phyloP scores from a whole-genome alignment of 2,113 vertebrate species.

The Rattus rattus region DNA sequence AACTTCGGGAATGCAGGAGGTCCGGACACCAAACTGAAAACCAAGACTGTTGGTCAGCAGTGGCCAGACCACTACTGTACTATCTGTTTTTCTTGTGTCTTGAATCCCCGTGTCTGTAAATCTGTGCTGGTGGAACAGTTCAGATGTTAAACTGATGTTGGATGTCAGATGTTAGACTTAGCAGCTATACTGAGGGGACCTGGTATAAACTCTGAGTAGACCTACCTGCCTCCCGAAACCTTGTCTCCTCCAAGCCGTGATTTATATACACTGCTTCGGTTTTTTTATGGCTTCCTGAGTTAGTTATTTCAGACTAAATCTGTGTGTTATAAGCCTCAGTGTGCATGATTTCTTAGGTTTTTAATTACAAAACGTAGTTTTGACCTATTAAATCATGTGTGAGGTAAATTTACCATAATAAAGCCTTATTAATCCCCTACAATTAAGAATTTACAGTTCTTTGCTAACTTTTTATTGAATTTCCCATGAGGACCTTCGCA shows the following conservation, averaged over 20 bases:
- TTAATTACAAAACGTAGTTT: constrained; percentile 85
- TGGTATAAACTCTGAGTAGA: background rate
- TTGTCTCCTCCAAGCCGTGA: constrained; percentile 63
- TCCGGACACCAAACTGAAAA: background rate
- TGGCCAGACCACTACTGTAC: accelerated
- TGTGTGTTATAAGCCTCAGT: constrained; percentile 81
- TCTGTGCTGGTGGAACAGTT: background rate
- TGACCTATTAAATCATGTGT: constrained; percentile 85
- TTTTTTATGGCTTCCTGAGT: constrained; percentile 83
- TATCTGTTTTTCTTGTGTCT: background rate
- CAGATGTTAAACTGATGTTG: background rate
- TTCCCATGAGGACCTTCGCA: constrained; percentile 72
- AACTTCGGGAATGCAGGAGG: background rate
- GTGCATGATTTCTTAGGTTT: constrained; percentile 82
- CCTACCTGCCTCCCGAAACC: constrained; percentile 75
- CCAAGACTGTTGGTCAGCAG: background rate
- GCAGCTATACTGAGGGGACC: background rate
- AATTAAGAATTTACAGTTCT: constrained; percentile 80
- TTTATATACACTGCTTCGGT: constrained; percentile 59
- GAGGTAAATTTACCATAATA: constrained; percentile 78
- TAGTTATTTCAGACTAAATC: constrained; percentile 82
- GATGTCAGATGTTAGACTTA: background rate
- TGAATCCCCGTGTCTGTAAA: background rate
- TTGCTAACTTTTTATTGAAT: constrained; percentile 77
- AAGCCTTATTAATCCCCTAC: constrained; percentile 80